Evolutionary conservation across 2,888 invertebrate genomes (phyloP).

Genomic region (Homarus gammarus): DNA sequence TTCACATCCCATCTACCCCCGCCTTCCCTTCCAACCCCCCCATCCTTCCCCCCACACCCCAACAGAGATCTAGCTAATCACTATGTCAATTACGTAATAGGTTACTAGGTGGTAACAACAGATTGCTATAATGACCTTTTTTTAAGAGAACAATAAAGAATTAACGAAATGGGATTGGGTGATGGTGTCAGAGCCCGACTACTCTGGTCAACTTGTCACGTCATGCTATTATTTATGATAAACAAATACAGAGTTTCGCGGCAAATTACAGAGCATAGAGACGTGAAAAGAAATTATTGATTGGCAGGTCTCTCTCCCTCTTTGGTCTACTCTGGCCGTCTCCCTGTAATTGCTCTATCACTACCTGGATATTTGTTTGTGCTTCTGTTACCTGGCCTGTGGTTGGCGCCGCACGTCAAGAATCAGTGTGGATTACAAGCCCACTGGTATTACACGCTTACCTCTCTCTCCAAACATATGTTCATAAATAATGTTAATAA

Average conservation of each 20-base stretch:
- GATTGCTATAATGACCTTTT: too few species aligned
- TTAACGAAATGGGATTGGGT: too few species aligned
- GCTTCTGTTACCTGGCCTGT: neutral
- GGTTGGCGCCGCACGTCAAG: neutral
- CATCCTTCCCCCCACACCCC: too few species aligned
- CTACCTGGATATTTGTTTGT: neutral
- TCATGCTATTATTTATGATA: neutral
- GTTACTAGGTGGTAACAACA: too few species aligned
- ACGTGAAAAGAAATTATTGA: neutral
- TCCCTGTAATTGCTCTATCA: neutral
- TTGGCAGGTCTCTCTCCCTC: neutral
- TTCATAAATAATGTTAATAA: neutral
- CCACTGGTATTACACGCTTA: neutral
- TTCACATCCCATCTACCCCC: too few species aligned
- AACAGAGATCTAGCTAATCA: too few species aligned
- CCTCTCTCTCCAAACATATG: neutral
- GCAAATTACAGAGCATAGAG: neutral
- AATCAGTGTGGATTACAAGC: neutral
- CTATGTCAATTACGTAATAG: too few species aligned
- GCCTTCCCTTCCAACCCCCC: too few species aligned
- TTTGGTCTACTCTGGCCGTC: too few species aligned
- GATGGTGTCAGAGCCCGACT: too few species aligned
- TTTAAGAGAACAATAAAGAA: too few species aligned
- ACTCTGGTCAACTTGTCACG: too few species aligned
- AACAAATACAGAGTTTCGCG: neutral